Evolutionary conservation across 35 echinoderm and acorn worm genomes (phyloP), one percentile per base, ranked within the genome.

Genomic region (Apostichopus japonicus): DNA sequence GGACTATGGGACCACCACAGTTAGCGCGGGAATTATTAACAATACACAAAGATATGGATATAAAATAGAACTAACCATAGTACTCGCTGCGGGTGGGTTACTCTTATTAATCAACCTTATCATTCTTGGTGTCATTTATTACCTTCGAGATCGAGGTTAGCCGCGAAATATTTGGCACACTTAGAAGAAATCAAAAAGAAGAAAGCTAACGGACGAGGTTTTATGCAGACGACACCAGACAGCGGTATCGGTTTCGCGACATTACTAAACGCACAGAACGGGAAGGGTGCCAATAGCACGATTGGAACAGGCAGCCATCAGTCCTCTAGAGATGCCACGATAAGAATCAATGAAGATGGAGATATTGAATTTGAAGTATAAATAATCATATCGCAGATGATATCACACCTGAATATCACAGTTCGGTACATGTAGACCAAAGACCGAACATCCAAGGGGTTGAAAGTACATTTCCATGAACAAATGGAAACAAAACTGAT

Each of bases 131-230:
- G 27, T 77, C 16, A 93, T 96, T 44, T 96, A 96, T 71, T 96
- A 96, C 78, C 78, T 96, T 51, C 83, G 95, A n/a, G 95, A 96
- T 92, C 90, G 22, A 94, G 88, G 72, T 70, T 96, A n/a, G 95
- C 95, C 6, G 91, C 91, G n/a, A 96, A 96, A 88, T 96, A 96
- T 67, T 78, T 96, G 8, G 93, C 95, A 6, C 91, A 94, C 19
- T 90, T 94, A 25, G 83, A 94, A 62, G 93, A 94, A 67, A 77
- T 92, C 77, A 94, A 92, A 88, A 87, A 89, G 86, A 94, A 88
- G 59, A 79, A 93, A 56, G 77, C 71, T 13, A 95, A 93, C 54
- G 87, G 71, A 61, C 89, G 93, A 76, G 77, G 90, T 78, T 90
- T 91, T 55, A 90, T 90, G 72, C 93, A 94, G 52, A 92, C 88